These are phyloP conservation scores for Monochamus alternatus DNA, from an alignment of 2,888 invertebrate genomes.

Conservation along the genomic window DNA sequence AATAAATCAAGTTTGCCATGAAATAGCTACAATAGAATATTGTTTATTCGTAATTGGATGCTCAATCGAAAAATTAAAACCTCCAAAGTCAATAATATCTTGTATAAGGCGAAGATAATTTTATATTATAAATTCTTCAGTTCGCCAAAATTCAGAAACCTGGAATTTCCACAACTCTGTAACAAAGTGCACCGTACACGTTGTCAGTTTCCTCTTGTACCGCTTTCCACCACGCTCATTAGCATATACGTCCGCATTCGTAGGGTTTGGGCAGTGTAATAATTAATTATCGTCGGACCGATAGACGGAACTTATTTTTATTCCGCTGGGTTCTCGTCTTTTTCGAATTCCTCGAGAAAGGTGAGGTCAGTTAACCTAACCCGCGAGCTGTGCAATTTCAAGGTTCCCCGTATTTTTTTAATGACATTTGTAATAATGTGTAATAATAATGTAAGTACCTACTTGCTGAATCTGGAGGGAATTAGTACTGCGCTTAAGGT, in stretches of 20 bases:
- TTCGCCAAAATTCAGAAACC: too few relatives aligned
- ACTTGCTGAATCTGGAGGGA: background rate
- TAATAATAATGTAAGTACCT: background rate
- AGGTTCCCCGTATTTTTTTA: background rate
- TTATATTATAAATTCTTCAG: too few relatives aligned
- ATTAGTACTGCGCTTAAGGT: background rate
- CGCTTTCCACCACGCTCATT: conserved; percentile 3
- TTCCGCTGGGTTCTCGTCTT: background rate
- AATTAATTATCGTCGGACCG: conserved; percentile 2
- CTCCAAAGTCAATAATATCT: too few relatives aligned
- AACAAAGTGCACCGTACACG: background rate
- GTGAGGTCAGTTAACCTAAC: conserved; percentile 6
- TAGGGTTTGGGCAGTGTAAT: background rate
- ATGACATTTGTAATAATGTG: background rate
- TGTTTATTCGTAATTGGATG: too few relatives aligned
- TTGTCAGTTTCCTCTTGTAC: conserved; percentile 8
- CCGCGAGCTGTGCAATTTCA: background rate
- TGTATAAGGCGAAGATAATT: too few relatives aligned
- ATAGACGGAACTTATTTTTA: background rate
- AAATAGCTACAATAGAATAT: too few relatives aligned
- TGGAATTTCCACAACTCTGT: background rate
- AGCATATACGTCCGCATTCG: conserved; percentile 1
- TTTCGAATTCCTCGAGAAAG: background rate
- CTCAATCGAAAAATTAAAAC: too few relatives aligned
- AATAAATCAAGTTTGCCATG: too few relatives aligned